Base-by-base conservation (phyloP, 2,888 invertebrate genomes). In the Melinaea menophilus region DNA sequence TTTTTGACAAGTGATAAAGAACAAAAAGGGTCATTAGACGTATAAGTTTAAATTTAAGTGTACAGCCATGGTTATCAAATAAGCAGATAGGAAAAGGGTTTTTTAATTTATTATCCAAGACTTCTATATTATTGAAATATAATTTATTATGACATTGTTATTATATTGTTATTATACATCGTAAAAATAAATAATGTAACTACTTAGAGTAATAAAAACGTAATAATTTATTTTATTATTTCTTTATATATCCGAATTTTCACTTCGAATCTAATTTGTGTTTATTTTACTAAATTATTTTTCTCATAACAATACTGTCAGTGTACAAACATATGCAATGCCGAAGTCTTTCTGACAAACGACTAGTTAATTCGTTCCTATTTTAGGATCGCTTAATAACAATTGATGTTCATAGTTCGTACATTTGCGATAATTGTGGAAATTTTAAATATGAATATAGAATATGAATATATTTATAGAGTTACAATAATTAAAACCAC, bases 281-380 rank as follows among this genome's bases (percentile, higher is more conserved):
- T 22, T 22, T 22, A 22, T 22, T 22, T 22, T 22, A 22, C 22
- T 22, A 22, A 22, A 22, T 22, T 22, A 22, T 22, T 22, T 22
- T 22, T 22, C 22, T 22, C 22, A 22, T 22, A 22, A 51, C n/a
- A 51, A 51, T 51, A 51, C 46, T 46, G 12, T 46, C 12, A 46
- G n/a, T 31, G 31, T 9, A 51, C 22, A 31, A 51, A 51, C 31
- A 51, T 51, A n/a, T 11, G 54, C 55, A 47, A 35, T 46, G 47
- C 60, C 47, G 34, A 34, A 51, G 51, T 5, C 11, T 12, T 56
- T 46, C 55, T 60, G 60, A 55, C 46, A 55, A 41, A 33, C 54
- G 59, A 31, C 11, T 47, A 60, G 55, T 60, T 46, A 46, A 60
- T 60, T 55, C 11, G 35, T 22, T 55, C 59, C 35, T 55, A 59